Evolutionary conservation across 2,797 vertebrate genomes (phyloP).

Genomic region (Selene dorsalis): DNA sequence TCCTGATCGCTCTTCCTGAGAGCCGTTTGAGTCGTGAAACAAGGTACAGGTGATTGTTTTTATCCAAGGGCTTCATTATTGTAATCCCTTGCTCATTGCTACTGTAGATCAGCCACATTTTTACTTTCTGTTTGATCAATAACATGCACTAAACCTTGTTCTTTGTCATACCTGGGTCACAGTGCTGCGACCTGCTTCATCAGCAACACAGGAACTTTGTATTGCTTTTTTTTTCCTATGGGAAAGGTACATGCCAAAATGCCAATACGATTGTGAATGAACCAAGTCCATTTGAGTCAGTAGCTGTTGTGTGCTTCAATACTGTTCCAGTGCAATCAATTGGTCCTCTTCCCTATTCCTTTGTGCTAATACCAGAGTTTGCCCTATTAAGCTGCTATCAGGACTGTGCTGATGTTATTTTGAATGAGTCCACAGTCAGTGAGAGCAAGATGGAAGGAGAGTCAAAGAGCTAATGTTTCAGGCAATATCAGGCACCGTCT

Average conservation of each 20-base stretch:
- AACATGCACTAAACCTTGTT: conserved; percentile 71
- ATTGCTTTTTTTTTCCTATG: conserved; percentile 70
- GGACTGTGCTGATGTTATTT: conserved; percentile 81
- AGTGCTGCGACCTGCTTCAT: conserved; percentile 53
- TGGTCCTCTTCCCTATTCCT: conserved; percentile 79
- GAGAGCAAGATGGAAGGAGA: conserved; percentile 68
- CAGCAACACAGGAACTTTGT: conserved; percentile 66
- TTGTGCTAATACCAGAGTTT: conserved; percentile 84
- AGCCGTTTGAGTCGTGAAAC: conserved; percentile 60
- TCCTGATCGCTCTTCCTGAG: conserved; percentile 50
- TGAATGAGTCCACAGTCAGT: conserved; percentile 78
- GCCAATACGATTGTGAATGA: conserved; percentile 80
- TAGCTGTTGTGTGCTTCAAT: conserved; percentile 77
- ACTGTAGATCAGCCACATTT: conserved; percentile 42
- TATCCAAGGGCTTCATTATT: conserved; percentile 80
- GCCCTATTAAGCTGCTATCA: conserved; percentile 86
- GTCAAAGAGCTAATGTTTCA: conserved; percentile 79
- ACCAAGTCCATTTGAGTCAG: conserved; percentile 71
- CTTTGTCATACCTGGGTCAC: conserved; percentile 60
- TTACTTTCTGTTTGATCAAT: conserved; percentile 55
- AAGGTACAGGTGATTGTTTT: conserved; percentile 74
- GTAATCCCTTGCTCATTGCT: conserved; percentile 62
- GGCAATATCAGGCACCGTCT: conserved; percentile 78
- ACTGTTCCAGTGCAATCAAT: conserved; percentile 80
- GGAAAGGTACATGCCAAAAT: conserved; percentile 79